phyloP scores from a whole-genome alignment of 2,797 vertebrate species.

The Spheniscus humboldti region DNA sequence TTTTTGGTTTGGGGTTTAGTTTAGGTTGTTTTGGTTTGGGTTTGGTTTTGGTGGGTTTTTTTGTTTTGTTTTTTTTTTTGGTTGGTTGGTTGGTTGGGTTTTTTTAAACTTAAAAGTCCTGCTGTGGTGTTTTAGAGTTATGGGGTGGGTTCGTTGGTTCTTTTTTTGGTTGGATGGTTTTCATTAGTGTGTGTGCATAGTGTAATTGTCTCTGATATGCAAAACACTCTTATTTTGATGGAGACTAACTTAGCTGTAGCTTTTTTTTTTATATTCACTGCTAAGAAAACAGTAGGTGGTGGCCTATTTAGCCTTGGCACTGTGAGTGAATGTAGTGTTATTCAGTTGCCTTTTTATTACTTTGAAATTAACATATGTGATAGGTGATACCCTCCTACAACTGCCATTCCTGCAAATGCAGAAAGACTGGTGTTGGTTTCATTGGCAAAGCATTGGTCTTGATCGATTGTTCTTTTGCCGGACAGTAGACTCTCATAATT shows the following conservation, averaged over 20 bases:
- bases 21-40: background rate
- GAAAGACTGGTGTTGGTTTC: background rate
- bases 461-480: background rate
- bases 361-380: background rate
- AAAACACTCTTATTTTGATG: background rate
- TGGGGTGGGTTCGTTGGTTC: background rate
- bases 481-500: slow-evolving; percentile 18
- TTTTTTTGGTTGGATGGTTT: background rate
- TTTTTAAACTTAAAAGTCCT: background rate
- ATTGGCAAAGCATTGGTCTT: background rate
- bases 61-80: background rate
- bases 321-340: background rate
- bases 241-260: background rate
- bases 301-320: background rate
- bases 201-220: background rate
- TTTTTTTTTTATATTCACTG: background rate
- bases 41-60: background rate
- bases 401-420: background rate
- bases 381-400: background rate
- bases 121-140: background rate
- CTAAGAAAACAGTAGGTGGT: background rate
- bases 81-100: too few species aligned
- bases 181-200: background rate
- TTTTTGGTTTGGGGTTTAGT: background rate
- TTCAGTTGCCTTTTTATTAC: background rate